Evolutionary conservation across 2,113 vertebrate genomes (phyloP), one percentile per base, ranked within the genome.

Genomic region (Rhabdornis inornatus): DNA sequence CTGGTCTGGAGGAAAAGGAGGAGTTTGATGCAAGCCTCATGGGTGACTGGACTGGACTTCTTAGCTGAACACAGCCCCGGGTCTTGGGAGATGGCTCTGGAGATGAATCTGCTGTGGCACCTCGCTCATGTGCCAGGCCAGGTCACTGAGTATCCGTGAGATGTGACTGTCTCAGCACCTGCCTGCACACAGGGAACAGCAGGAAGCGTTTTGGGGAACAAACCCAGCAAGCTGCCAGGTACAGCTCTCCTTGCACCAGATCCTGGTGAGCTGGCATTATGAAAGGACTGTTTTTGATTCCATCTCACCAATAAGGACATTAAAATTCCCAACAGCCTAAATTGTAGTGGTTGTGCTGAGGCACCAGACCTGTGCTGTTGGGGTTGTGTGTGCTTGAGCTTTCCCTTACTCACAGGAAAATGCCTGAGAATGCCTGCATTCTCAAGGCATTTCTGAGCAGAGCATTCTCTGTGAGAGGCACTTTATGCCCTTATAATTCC

Each of bases 121-220:
- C 39, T 53, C 0, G 0, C 53, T 68, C 1, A 0, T 1, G 11
- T 11, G 37, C 70, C 53, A 7, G 20, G 30, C 25, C 31, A 2
- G n/a, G 42, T 33, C 13, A 27, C 17, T 5, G n/a, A 9, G 21
- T 3, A 3, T 7, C 33, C 11, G 3, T 0, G 11, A 22, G 66
- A 21, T 4, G 2, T 11, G 76, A 31, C 6, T 6, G 39, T 22
- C n/a, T 13, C 44, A 11, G 71, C 59, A 17, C 5, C 27, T 64
- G 21, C n/a, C 30, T 37, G 13, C 10, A 10, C 59, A 9, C 76
- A 35, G 42, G 31, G 17, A 44, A 23, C 30, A 15, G 45, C 40
- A 12, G 33, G 10, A 45, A 50, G 13, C 2, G 1, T 10, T 27
- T 19, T 6, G 11, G 24, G 3, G 5, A 28, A 30, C 47, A 55